Base-by-base conservation (phyloP, 2,113 vertebrate genomes). In the Anoplopoma fimbria region DNA sequence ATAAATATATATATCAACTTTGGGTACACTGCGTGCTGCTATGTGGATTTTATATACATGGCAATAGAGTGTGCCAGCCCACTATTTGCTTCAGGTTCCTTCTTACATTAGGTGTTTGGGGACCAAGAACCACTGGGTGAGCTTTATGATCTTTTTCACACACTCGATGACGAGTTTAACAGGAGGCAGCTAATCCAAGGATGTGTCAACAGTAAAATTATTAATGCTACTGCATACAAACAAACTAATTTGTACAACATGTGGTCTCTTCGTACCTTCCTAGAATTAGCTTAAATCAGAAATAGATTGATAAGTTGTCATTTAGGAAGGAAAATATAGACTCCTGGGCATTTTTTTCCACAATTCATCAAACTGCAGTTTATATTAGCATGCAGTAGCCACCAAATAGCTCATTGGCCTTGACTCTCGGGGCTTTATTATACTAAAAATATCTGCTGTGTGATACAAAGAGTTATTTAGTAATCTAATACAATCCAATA, bases 361-460 rank as follows among this genome's bases (percentile, higher is more conserved):
- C n/a, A n/a, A n/a, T n/a, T n/a, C n/a, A n/a, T n/a, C n/a, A n/a
- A n/a, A n/a, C n/a, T n/a, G n/a, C 55, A 40, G 42, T 73, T 82
- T 88, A 40, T 75, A 72, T 78, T 49, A 40, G 60, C 23, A 65
- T 85, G 82, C 55, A 62, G 69, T 45, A 78, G 86, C 84, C 69
- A 73, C 79, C 70, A 53, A 88, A 79, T 33, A 51, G 62, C 67
- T 82, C 73, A 63, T 60, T 81, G 84, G 73, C 34, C 68, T 62
- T 49, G 23, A 65, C 49, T 71, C 27, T 71, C 17, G 33, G 61
- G 38, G 57, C 63, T 81, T 85, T 77, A 14, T 77, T 73, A 74
- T 68, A 84, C 73, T 47, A 69, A 77, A 70, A 69, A 68, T 73
- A 25, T 76, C 49, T 83, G 79, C 80, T 61, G 7, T 36, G 34